Evolutionary conservation across 2,888 invertebrate species (phyloP).

Genomic region (Aelia acuminata): DNA sequence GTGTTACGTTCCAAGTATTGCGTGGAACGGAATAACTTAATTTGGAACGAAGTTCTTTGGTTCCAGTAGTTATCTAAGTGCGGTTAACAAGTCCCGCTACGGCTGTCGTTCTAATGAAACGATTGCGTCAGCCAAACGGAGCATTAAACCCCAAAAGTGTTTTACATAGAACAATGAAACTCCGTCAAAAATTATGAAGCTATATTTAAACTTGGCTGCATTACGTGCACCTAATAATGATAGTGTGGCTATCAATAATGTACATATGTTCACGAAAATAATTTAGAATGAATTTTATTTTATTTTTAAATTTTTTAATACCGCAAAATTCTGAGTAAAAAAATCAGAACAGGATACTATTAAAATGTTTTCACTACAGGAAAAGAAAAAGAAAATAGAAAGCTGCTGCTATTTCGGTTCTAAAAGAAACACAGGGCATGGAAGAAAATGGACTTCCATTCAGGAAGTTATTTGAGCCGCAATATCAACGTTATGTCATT

Average conservation of each 20-base stretch:
- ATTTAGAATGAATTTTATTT: background rate
- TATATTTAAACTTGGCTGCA: no score
- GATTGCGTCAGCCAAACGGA: conserved; percentile 23
- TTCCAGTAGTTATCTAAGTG: conserved; percentile 39
- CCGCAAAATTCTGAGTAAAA: background rate
- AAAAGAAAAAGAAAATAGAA: conserved; percentile 1
- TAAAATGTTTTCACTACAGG: background rate
- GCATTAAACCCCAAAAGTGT: background rate
- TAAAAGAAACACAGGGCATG: background rate
- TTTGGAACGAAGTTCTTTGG: conserved; percentile 16
- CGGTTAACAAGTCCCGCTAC: background rate
- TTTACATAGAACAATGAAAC: background rate
- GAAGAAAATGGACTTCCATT: background rate
- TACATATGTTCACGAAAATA: no score
- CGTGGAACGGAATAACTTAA: conserved; percentile 2
- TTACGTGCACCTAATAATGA: no score
- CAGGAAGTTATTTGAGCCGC: background rate
- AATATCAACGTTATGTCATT: background rate
- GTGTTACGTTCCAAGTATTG: background rate
- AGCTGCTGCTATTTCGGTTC: background rate
- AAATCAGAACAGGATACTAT: background rate
- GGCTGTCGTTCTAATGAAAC: conserved; percentile 18
- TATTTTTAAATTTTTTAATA: background rate
- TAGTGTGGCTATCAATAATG: no score
- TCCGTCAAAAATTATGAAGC: background rate